Evolutionary conservation across 2,113 vertebrate species (phyloP), one percentile per base, ranked within the genome.

Genomic region (Clinocottus analis): DNA sequence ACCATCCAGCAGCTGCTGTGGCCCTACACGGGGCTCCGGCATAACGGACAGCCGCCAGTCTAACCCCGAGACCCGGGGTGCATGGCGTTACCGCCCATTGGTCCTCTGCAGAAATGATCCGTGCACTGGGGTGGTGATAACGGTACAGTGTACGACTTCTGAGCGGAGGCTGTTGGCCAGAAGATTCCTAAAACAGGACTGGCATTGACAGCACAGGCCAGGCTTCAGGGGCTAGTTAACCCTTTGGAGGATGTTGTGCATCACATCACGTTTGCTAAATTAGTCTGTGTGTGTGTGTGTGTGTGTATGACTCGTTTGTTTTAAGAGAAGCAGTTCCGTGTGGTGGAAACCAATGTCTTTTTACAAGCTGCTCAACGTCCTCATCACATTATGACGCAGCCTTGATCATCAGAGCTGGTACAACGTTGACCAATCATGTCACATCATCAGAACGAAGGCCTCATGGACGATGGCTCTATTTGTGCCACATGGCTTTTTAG

Each of bases 1-100:
- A 94, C 96, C 21, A 93, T 99, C 35, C 97, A 97, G 93, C 96
- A 98, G 82, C 91, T 98, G 75, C 81, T 99, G 80, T 99, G 97
- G 97, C 97, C 97, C 6, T 96, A 97, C 53, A 89, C 95, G 0
- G 92, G 94, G 77, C 96, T 99, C 6, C 95, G 84, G 23, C 96
- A 98, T 91, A 91, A 97, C 0, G 96, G 95, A 0, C 97, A 97
- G 6, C 97, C 97, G 0, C 97, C 97, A 0, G 94, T 97, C 67
- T 99, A 93, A 45, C 45, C 7, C 10, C 2, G 11, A 43, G 53
- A 68, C 35, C 71, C 0, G 0, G 33, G 35, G 9, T 63, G 17
- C 33, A 65, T 55, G 64, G 9, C 85, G 53, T 67, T 35, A 10
- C 17, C 1, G 25, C 27, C 55, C 51, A n/a, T 75, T 49, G 16